Evolutionary conservation across 2,888 invertebrate species (phyloP), one percentile per base, ranked within the genome.

Genomic region (Cetonia aurata): DNA sequence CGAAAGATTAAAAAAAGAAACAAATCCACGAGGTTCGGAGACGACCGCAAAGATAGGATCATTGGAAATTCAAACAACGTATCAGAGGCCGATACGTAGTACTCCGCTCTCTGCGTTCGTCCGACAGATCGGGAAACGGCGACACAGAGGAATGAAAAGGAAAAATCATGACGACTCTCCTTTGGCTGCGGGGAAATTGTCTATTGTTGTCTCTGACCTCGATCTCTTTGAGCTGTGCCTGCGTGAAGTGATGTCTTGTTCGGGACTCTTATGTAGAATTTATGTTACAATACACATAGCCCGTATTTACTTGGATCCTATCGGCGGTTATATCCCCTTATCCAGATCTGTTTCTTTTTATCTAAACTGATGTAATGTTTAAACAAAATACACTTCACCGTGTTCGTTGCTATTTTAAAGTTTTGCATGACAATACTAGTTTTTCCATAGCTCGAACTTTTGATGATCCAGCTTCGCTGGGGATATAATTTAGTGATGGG

Each of bases 221-320:
- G 75, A 79, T 80, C 80, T 77, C 78, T 80, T 80, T 78, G 79
- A 79, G 76, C 73, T 72, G 56, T 65, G 74, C 71, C 72, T 72
- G 72, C 71, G 74, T 72, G 75, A 77, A 77, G 73, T 75, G 75
- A 78, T 78, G 77, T 78, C 77, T 76, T 74, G 74, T 76, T 76
- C 71, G 69, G 74, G 74, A 77, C 78, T 75, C 76, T 76, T 74
- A 71, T 75, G 75, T 72, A 72, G 75, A 81, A 81, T 81, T 81
- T 81, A 81, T 80, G 78, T 76, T 72, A 78, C 79, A 80, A 81
- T 80, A 80, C 80, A 80, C 79, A 80, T 81, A 81, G 79, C 79
- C 80, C 77, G 77, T 78, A 79, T 80, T 81, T 81, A 80, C 77
- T 78, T 75, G 67, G 55, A 67, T 55, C 13, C 53, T 67, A 67